Conservation (phyloP, 2,113 vertebrate genomes). For the Camelus bactrianus region DNA sequence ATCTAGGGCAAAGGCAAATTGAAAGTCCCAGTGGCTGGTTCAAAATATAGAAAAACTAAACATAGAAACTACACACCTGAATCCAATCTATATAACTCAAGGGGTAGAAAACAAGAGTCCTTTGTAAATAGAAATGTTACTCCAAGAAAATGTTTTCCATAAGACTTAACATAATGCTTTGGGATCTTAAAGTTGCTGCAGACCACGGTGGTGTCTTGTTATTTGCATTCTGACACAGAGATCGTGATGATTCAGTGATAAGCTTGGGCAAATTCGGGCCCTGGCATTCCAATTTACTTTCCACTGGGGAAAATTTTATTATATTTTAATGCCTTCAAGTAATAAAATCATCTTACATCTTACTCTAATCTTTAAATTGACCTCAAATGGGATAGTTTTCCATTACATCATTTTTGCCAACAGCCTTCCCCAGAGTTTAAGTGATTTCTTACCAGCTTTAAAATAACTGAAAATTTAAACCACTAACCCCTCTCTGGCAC, state of each 20-base stretch:
- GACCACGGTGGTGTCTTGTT: neutral
- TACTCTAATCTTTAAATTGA: constrained; percentile 27
- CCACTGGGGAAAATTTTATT: neutral
- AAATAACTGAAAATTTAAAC: constrained; percentile 33
- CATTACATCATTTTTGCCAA: constrained; percentile 21
- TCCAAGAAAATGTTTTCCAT: neutral
- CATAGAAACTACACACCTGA: neutral
- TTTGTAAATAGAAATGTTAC: neutral
- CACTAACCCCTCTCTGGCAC: neutral
- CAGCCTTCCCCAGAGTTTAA: neutral
- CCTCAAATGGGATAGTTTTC: constrained; percentile 18
- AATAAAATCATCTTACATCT: constrained; percentile 44
- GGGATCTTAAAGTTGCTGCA: neutral
- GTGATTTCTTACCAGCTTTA: constrained; percentile 14
- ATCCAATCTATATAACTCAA: neutral
- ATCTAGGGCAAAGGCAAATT: neutral
- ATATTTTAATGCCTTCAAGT: constrained; percentile 1
- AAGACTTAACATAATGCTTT: neutral
- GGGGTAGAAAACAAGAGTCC: neutral
- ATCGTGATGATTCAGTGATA: neutral
- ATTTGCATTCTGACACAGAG: neutral
- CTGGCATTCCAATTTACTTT: neutral
- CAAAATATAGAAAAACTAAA: neutral
- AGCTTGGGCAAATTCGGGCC: neutral
- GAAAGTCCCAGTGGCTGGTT: neutral